phyloP scores from a whole-genome alignment of 2,113 vertebrate genomes.

The Dolichallabes microphthalmus region DNA sequence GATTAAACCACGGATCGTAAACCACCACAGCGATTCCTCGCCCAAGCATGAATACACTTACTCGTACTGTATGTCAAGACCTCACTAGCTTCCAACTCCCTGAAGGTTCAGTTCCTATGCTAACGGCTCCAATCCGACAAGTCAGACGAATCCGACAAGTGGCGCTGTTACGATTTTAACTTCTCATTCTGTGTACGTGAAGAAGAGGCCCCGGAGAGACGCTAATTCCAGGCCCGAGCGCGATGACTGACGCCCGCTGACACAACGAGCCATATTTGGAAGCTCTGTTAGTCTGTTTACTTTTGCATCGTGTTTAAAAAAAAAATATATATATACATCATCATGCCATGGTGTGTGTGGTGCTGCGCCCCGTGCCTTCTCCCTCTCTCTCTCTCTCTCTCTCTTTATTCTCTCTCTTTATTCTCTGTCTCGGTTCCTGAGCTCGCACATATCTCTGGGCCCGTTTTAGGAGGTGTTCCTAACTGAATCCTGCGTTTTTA shows the following conservation, averaged over 20 bases:
- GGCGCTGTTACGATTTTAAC: not conserved
- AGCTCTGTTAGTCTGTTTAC: constrained; percentile 16
- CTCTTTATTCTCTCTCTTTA: not conserved
- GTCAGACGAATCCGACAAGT: no score
- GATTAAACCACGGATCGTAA: constrained; percentile 40
- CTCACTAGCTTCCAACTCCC: not conserved
- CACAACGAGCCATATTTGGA: constrained; percentile 21
- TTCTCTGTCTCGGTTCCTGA: constrained; percentile 15
- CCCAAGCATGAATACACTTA: not conserved
- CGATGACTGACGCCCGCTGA: not conserved
- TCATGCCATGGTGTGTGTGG: not conserved
- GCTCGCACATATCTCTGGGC: constrained; percentile 18
- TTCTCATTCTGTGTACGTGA: constrained; percentile 3
- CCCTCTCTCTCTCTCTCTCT: not conserved
- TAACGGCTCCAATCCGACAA: not conserved
- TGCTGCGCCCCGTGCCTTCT: not conserved
- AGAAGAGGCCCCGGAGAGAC: not conserved
- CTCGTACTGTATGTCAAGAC: not conserved
- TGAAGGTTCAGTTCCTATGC: not conserved
- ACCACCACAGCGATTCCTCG: not conserved
- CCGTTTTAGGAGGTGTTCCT: constrained; percentile 1
- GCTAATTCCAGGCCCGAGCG: not conserved
- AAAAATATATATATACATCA: not conserved
- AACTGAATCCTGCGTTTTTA: not conserved
- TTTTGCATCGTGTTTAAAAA: not conserved